Conservation (phyloP, 2,888 invertebrate genomes). For the Diabrotica balteata region DNA sequence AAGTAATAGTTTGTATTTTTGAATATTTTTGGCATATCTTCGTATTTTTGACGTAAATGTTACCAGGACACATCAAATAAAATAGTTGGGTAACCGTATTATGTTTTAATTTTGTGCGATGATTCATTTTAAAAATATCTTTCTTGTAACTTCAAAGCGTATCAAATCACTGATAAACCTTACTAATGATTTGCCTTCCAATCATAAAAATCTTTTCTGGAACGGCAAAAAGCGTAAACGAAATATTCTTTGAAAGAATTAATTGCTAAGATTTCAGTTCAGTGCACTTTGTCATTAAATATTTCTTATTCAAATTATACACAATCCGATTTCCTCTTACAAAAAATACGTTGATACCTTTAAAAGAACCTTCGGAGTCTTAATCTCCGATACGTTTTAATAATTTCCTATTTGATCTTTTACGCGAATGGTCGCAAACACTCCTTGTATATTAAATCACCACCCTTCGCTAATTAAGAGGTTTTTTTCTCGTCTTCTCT, state of each 20-base stretch:
- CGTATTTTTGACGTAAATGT: too few species aligned
- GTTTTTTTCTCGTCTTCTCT: neutral
- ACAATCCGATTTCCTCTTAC: conserved; percentile 56
- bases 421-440: conserved; percentile 30
- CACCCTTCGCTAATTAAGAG: conserved; percentile 31
- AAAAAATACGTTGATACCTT: conserved; percentile 55
- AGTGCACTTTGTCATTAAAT: conserved; percentile 56
- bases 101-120: conserved; percentile 14
- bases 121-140: conserved; percentile 46
- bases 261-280: conserved; percentile 61
- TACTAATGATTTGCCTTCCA: conserved; percentile 60
- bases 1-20: too few species aligned
- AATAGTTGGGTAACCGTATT: conserved; percentile 2
- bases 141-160: conserved; percentile 55
- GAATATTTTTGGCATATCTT: too few species aligned
- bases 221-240: conserved; percentile 57
- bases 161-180: conserved; percentile 60
- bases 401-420: conserved; percentile 56
- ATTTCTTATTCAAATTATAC: conserved; percentile 54
- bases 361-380: conserved; percentile 46
- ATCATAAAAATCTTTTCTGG: conserved; percentile 56
- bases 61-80: neutral
- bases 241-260: conserved; percentile 59
- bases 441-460: conserved; percentile 28
- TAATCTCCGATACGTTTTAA: conserved; percentile 57